Percentiles rank a stretch among this genome's conserved stretches.
Conservation (phyloP, 2,888 invertebrate species). For the Pharmacophagus antenor region DNA sequence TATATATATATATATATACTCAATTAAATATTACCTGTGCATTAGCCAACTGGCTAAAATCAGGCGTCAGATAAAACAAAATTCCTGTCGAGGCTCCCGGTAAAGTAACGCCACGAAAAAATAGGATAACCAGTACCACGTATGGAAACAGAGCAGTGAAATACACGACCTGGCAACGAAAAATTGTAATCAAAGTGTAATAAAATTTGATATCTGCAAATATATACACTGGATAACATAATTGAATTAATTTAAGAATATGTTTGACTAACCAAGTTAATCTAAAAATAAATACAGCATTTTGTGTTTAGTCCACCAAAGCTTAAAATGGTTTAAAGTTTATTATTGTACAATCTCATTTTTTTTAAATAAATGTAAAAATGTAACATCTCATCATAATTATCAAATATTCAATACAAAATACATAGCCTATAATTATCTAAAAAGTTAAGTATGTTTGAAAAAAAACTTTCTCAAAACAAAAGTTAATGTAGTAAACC, state of each 20-base stretch:
- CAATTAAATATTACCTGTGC: conserved; percentile 78
- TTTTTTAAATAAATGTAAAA: too few species aligned
- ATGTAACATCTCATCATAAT: too few species aligned
- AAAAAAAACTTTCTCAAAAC: too few species aligned
- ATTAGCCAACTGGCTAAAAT: conserved; percentile 86
- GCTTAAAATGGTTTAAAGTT: too few species aligned
- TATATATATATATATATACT: too few species aligned
- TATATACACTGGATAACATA: not conserved
- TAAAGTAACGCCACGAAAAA: conserved; percentile 88
- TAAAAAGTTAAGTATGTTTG: too few species aligned
- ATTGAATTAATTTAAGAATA: not conserved
- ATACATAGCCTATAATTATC: too few species aligned
- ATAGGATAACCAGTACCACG: conserved; percentile 86
- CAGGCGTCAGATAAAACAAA: conserved; percentile 88
- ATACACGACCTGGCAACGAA: conserved; percentile 82
- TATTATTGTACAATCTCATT: too few species aligned
- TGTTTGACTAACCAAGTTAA: too few species aligned
- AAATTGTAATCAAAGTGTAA: not conserved
- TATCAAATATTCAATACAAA: too few species aligned
- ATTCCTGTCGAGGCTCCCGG: conserved; percentile 90
- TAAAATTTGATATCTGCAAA: not conserved
- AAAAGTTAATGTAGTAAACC: too few species aligned
- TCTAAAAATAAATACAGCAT: not conserved
- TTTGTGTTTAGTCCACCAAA: not conserved
- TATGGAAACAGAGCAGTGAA: conserved; percentile 89